Evolutionary conservation across 2,888 invertebrate species (phyloP).

Genomic region (Subacronicta megacephala): DNA sequence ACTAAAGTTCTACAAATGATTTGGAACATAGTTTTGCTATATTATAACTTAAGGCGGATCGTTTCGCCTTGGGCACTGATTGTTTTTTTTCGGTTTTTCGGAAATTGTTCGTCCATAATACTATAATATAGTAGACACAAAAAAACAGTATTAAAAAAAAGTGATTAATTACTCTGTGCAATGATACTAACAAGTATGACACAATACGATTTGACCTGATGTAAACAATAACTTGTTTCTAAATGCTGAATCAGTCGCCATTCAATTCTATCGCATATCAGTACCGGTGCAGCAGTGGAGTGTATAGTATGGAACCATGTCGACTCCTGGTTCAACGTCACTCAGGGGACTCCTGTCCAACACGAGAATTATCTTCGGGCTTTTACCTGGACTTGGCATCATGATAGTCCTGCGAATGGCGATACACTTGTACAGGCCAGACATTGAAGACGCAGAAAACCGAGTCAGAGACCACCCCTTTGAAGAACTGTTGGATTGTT

Average conservation of each 20-base stretch:
- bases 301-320: conserved; percentile 64
- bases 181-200: conserved; percentile 28
- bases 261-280: conserved; percentile 51
- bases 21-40: no score
- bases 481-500: conserved; percentile 88
- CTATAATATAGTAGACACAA: no score
- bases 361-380: conserved; percentile 91
- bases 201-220: conserved; percentile 54
- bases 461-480: conserved; percentile 89
- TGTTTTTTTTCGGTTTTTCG: no score
- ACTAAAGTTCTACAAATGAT: no score
- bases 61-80: no score
- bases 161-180: conserved; percentile 64
- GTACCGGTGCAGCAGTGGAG: conserved; percentile 43
- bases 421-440: conserved; percentile 91
- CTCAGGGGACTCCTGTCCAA: conserved; percentile 87
- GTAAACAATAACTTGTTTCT: conserved; percentile 66
- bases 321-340: conserved; percentile 64
- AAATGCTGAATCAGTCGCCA: conserved; percentile 62
- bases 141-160: not conserved
- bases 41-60: no score
- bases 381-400: conserved; percentile 91
- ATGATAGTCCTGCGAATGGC: conserved; percentile 91
- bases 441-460: conserved; percentile 92
- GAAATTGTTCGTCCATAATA: no score